Evolutionary conservation across 2,797 vertebrate genomes (phyloP), one percentile per base, ranked within the genome.

Genomic region (Notolepis coatsorum): DNA sequence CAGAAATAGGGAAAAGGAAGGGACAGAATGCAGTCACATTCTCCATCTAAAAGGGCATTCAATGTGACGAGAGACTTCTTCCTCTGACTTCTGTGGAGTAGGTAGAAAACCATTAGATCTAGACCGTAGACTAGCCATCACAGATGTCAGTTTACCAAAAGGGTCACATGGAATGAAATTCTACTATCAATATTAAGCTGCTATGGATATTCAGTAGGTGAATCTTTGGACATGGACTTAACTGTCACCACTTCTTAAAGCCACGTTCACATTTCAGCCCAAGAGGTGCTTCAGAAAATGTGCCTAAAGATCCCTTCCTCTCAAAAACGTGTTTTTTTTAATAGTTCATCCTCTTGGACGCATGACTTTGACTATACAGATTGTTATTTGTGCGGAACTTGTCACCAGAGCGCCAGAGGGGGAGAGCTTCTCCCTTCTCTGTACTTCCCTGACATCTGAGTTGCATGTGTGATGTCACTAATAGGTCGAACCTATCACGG

Each of bases 21-120:
- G 27, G 30, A 64, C 15, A 49, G 28, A 58, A 39, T 47, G 33
- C 20, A 65, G 21, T 61, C 47, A 56, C 37, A 13, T 48, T 39
- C 17, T 76, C 20, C 62, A n/a, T 46, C 5, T 48, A 10, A 66
- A 73, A 53, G 62, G 69, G 65, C 62, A 74, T 80, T 82, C 12
- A 38, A 13, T 56, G 35, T 58, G 47, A 60, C 50, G 23, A 56
- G 31, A 30, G 3, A 46, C 23, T 47, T 65, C 39, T 25, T 66
- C 18, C 13, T 27, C 17, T 53, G 51, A 59, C 27, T 33, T 43
- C 38, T 64, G 25, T 61, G 27, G 49, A 55, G 13, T 18, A 48
- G 46, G 56, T 65, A 37, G 54, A 48, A 21, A 61, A 49, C 13
- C 21, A 10, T 56, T 45, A 24, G 48, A 38, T 47, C 3, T 47